Percentiles rank a stretch among this genome's conserved stretches.
Evolutionary conservation across 1,140 invertebrate species (phyloP).

Genomic region (Caenorhabditis inopinata): DNA sequence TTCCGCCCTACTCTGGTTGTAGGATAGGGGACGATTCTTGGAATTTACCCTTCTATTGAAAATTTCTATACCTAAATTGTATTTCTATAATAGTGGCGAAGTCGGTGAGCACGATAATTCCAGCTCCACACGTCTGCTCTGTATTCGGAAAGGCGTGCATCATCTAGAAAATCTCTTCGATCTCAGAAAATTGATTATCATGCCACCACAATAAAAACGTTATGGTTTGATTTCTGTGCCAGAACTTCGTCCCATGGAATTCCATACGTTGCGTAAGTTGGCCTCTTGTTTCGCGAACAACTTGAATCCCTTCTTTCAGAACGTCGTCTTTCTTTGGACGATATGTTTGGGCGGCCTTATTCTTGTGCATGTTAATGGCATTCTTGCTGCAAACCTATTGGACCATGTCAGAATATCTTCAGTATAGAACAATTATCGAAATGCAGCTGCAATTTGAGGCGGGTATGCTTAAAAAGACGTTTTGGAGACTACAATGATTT

Average conservation of each 20-base stretch:
- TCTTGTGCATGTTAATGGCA: slow-evolving; percentile 52
- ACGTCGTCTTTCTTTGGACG: slow-evolving; percentile 62
- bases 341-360: slow-evolving; percentile 57
- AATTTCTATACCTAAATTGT: too few species aligned
- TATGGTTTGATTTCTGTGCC: slow-evolving; percentile 63
- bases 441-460: slow-evolving; percentile 66
- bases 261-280: slow-evolving; percentile 60
- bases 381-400: slow-evolving; percentile 64
- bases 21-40: too few species aligned
- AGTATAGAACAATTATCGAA: slow-evolving; percentile 65
- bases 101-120: not conserved
- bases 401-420: slow-evolving; percentile 62
- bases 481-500: not conserved
- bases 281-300: not conserved
- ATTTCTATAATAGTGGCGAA: too few species aligned
- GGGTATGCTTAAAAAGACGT: slow-evolving; percentile 32
- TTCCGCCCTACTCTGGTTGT: too few species aligned
- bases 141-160: not conserved
- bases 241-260: slow-evolving; percentile 65
- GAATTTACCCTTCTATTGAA: too few species aligned
- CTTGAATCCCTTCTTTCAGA: slow-evolving; percentile 43
- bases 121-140: not conserved
- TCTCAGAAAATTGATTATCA: slow-evolving; percentile 47
- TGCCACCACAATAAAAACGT: slow-evolving; percentile 52
- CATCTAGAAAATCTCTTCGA: not conserved